These are phyloP conservation scores for Aphis craccivora DNA, from an alignment of 1,140 invertebrate species.

Conservation along the genomic window DNA sequence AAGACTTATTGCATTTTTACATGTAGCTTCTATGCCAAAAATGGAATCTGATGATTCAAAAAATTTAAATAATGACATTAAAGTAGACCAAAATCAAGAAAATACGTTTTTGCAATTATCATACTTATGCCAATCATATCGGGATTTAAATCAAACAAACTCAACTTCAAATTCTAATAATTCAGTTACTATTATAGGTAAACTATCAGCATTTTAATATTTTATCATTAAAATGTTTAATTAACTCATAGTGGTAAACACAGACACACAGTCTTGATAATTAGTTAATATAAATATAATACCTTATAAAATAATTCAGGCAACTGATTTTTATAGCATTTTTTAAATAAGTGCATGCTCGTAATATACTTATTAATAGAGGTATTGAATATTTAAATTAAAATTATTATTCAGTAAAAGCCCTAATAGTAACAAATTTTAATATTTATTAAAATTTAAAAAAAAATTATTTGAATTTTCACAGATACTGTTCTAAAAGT, in stretches of 20 bases:
- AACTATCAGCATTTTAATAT: not conserved
- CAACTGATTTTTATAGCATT: not conserved
- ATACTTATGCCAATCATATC: slow-evolving; percentile 41
- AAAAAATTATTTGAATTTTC: not conserved
- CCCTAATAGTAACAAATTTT: not conserved
- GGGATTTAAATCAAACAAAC: not conserved
- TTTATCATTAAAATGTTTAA: not conserved
- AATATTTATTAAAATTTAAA: not conserved
- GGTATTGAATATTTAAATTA: not conserved
- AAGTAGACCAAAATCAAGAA: not conserved
- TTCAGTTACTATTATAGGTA: not conserved
- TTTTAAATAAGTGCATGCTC: not conserved
- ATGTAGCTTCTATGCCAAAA: not conserved
- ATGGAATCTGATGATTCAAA: not conserved
- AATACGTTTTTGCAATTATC: slow-evolving; percentile 39
- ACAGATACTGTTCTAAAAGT: slow-evolving; percentile 36
- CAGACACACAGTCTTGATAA: not conserved
- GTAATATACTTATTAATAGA: not conserved
- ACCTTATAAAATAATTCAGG: not conserved
- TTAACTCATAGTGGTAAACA: not conserved
- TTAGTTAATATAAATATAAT: too few relatives aligned
- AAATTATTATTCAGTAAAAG: not conserved
- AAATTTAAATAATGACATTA: not conserved
- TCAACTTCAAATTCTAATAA: not conserved
- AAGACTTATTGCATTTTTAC: not conserved